Percentiles rank a stretch among this genome's conserved stretches.
phyloP scores from a whole-genome alignment of 2,797 vertebrate genomes.

The Carduelis carduelis region DNA sequence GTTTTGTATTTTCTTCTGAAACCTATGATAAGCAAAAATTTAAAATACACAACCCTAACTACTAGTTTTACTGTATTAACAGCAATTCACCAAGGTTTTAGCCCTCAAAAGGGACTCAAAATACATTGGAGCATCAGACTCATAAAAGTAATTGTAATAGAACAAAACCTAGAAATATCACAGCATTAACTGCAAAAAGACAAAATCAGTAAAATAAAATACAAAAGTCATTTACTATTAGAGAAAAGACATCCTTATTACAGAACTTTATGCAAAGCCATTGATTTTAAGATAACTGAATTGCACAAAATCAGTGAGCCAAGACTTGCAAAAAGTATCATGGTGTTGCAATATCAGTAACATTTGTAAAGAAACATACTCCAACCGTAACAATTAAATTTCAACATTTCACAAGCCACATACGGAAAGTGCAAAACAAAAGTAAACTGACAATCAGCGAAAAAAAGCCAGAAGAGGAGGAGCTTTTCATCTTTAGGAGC shows the following conservation, averaged over 20 bases:
- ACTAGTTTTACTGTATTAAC: background rate
- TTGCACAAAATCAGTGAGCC: background rate
- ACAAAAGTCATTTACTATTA: background rate
- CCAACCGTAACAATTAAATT: background rate
- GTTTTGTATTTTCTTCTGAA: too few species aligned
- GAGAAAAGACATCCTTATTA: background rate
- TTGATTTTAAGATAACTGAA: background rate
- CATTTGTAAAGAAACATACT: background rate
- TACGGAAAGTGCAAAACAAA: background rate
- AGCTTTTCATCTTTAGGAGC: background rate
- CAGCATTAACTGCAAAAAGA: background rate
- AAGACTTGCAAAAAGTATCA: background rate
- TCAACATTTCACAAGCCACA: background rate
- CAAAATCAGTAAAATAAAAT: background rate
- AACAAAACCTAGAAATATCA: background rate
- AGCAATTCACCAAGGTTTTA: background rate
- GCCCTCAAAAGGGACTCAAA: background rate
- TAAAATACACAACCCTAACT: background rate
- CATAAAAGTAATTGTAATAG: background rate
- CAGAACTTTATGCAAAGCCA: background rate
- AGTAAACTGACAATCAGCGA: background rate
- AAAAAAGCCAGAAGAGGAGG: background rate
- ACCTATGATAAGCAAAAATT: background rate
- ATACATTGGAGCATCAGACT: background rate
- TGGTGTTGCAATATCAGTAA: background rate